phyloP scores from a whole-genome alignment of 2,888 invertebrate species.

The Oconnorella tubifera region DNA sequence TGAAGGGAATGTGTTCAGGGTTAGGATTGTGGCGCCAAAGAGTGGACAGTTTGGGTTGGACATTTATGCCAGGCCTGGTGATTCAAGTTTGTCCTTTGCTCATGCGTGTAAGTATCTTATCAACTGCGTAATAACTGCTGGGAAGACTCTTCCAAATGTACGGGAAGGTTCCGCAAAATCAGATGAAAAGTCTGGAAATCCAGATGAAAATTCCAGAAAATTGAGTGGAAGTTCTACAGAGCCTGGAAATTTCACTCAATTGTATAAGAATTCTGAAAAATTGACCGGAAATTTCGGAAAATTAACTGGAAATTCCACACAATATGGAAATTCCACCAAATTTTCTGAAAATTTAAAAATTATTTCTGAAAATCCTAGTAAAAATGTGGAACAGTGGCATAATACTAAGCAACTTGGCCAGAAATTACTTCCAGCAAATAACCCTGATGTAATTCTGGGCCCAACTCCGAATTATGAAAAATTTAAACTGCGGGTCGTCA shows the following conservation, averaged over 20 bases:
- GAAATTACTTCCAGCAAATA: not conserved
- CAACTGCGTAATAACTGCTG: conserved; percentile 60
- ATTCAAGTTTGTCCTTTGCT: conserved; percentile 64
- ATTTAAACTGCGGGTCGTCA: not conserved
- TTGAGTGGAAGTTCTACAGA: not conserved
- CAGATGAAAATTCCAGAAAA: too few species aligned
- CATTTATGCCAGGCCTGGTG: conserved; percentile 85
- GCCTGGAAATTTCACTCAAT: not conserved
- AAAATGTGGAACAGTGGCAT: not conserved
- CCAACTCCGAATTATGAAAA: not conserved
- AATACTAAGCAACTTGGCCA: not conserved
- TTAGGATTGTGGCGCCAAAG: conserved; percentile 66
- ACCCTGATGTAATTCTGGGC: not conserved
- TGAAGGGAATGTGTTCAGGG: conserved; percentile 72
- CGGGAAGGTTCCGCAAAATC: too few species aligned
- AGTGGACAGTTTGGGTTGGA: conserved; percentile 94
- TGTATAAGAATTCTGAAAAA: not conserved
- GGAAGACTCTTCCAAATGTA: too few species aligned
- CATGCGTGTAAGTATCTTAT: conserved; percentile 99
- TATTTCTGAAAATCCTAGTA: too few species aligned
- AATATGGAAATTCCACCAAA: too few species aligned
- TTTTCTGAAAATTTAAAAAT: too few species aligned
- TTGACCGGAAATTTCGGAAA: too few species aligned
- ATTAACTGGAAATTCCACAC: too few species aligned
- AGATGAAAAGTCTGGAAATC: too few species aligned